Conservation (phyloP, 2,888 invertebrate species). For the Julus scandinavius region DNA sequence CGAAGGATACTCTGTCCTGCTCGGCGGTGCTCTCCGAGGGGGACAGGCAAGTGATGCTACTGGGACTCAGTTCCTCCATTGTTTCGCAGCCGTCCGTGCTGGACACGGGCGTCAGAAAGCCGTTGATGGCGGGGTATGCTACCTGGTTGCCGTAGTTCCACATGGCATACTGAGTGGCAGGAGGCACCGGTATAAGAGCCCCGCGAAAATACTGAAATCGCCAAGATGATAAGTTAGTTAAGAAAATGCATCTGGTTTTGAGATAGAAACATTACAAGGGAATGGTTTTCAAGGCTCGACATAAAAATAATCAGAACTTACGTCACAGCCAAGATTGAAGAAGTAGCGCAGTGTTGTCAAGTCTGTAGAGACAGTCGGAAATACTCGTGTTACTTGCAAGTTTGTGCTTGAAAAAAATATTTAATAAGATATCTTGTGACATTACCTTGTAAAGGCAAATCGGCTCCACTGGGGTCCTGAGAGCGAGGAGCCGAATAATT, state of each 20-base stretch:
- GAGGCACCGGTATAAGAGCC: slow-evolving; percentile 49
- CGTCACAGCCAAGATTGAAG: slow-evolving; percentile 57
- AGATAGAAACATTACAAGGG: no score
- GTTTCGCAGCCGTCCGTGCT: slow-evolving; percentile 37
- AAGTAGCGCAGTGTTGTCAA: slow-evolving; percentile 57
- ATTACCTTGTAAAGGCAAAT: slow-evolving; percentile 56
- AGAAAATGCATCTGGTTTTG: no score
- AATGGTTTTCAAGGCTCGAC: no score
- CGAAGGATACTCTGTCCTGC: not conserved
- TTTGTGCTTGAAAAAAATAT: not conserved
- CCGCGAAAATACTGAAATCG: slow-evolving; percentile 56
- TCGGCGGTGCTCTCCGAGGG: not conserved
- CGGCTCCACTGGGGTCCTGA: slow-evolving; percentile 56
- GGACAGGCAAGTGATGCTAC: not conserved
- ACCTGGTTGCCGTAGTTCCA: slow-evolving; percentile 57
- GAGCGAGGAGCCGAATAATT: slow-evolving; percentile 56
- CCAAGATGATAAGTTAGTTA: not conserved
- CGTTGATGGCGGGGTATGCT: slow-evolving; percentile 51
- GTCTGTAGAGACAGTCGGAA: slow-evolving; percentile 46
- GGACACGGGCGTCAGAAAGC: slow-evolving; percentile 53
- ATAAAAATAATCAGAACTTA: slow-evolving; percentile 45
- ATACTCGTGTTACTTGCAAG: not conserved
- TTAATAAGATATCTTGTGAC: not conserved
- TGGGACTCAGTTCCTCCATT: not conserved
- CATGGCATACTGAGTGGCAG: slow-evolving; percentile 54